Conservation (phyloP, 2,113 vertebrate species). For the Bujurquina vittata region DNA sequence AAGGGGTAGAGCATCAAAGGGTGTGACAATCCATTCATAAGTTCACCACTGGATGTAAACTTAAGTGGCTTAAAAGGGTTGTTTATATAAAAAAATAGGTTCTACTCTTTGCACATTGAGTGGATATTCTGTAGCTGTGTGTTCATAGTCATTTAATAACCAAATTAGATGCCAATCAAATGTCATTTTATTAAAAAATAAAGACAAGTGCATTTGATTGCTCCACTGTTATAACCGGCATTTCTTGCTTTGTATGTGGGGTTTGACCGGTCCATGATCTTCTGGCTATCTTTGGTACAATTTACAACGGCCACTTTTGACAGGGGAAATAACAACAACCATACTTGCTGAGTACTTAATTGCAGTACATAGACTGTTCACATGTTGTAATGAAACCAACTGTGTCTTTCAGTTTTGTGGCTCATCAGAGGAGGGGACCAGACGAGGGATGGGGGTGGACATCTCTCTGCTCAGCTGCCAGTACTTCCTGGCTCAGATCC, state of each 20-base stretch:
- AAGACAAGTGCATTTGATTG: background rate
- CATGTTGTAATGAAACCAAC: background rate
- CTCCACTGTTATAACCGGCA: background rate
- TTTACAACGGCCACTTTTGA: no score
- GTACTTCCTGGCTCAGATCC: constrained; percentile 96
- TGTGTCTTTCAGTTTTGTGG: constrained; percentile 86
- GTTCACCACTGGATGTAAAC: background rate
- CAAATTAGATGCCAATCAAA: no score
- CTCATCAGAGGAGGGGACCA: constrained; percentile 85
- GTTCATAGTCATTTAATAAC: background rate
- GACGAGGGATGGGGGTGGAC: constrained; percentile 94
- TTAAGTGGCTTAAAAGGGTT: background rate
- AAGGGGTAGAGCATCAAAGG: background rate
- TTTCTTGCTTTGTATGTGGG: background rate
- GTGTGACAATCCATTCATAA: background rate
- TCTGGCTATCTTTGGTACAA: background rate
- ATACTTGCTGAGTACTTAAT: background rate
- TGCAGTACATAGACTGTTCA: background rate
- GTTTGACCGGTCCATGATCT: background rate
- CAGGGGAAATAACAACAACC: no score
- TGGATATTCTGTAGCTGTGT: background rate
- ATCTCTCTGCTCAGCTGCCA: constrained; percentile 98
- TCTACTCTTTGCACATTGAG: background rate
- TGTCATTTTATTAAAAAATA: background rate
- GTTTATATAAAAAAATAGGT: background rate